These are phyloP conservation scores for Tetramorium alpestre DNA, from an alignment of 1,140 invertebrate species.

Conservation along the genomic window DNA sequence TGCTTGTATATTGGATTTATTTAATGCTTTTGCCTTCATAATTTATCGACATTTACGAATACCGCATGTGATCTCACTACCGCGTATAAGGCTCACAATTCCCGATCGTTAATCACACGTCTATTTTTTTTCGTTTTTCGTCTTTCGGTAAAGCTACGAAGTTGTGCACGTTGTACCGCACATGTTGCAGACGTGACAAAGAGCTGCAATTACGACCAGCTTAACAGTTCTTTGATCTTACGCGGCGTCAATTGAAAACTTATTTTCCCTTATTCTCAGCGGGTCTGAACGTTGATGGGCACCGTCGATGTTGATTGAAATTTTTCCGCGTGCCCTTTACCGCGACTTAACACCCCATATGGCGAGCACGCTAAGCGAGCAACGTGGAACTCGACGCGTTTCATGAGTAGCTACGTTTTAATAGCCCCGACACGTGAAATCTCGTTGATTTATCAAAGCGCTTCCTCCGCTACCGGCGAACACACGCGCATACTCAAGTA, in stretches of 20 bases:
- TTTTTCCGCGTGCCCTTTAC: not conserved
- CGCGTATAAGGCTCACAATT: not conserved
- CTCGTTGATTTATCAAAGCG: conserved; percentile 51
- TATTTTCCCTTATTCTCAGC: not conserved
- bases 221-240: conserved; percentile 38
- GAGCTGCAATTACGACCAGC: conserved; percentile 16
- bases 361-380: conserved; percentile 28
- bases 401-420: conserved; percentile 26
- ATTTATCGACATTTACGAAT: conserved; percentile 14
- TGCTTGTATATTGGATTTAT: not conserved
- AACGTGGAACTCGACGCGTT: not conserved
- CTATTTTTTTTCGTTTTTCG: not conserved
- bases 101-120: conserved; percentile 28
- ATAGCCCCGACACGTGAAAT: conserved; percentile 28
- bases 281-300: not conserved
- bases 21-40: not conserved
- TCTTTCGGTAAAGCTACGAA: not conserved
- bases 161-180: not conserved
- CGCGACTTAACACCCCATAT: conserved; percentile 34
- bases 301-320: not conserved
- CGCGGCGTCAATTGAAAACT: conserved; percentile 31
- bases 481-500: not conserved
- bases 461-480: not conserved
- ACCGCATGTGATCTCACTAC: not conserved
- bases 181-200: conserved; percentile 23